Conservation (phyloP, 2,113 vertebrate genomes). For the Neodontobutis hainanensis region DNA sequence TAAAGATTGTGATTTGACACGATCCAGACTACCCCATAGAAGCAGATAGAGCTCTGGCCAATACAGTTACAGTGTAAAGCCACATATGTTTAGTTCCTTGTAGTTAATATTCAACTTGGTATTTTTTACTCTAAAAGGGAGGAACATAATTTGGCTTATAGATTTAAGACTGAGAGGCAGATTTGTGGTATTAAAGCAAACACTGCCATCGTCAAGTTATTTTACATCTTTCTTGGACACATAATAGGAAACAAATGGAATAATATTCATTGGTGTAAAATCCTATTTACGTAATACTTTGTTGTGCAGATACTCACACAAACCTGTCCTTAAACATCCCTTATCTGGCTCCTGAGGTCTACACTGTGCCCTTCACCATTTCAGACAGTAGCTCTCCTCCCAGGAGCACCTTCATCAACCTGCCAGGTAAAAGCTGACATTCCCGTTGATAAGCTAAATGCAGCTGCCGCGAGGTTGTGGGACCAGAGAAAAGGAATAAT, state of each 20-base stretch:
- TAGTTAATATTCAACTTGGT: too few relatives aligned
- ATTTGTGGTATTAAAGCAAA: too few relatives aligned
- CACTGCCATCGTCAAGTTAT: too few relatives aligned
- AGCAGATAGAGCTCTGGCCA: background rate
- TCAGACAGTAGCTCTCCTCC: conserved; percentile 78
- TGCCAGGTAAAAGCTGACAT: conserved; percentile 75
- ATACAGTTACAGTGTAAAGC: too few relatives aligned
- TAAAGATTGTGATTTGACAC: conserved; percentile 44
- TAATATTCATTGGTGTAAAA: background rate
- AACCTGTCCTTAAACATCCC: conserved; percentile 82
- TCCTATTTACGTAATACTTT: conserved; percentile 12
- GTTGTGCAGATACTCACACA: conserved; percentile 79
- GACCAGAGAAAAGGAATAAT: conserved; percentile 38
- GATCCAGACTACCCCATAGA: conserved; percentile 35
- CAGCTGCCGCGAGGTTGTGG: conserved; percentile 9
- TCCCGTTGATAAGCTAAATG: conserved; percentile 16
- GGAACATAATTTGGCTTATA: too few relatives aligned
- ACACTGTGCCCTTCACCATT: conserved; percentile 81
- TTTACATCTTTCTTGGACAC: too few relatives aligned
- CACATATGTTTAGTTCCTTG: too few relatives aligned
- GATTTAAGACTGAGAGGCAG: too few relatives aligned
- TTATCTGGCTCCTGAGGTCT: conserved; percentile 81
- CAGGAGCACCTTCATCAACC: conserved; percentile 78
- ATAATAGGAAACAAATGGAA: background rate
- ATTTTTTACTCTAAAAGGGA: too few relatives aligned